Conservation (phyloP, 2,888 invertebrate species). For the Lasius fuliginosus region DNA sequence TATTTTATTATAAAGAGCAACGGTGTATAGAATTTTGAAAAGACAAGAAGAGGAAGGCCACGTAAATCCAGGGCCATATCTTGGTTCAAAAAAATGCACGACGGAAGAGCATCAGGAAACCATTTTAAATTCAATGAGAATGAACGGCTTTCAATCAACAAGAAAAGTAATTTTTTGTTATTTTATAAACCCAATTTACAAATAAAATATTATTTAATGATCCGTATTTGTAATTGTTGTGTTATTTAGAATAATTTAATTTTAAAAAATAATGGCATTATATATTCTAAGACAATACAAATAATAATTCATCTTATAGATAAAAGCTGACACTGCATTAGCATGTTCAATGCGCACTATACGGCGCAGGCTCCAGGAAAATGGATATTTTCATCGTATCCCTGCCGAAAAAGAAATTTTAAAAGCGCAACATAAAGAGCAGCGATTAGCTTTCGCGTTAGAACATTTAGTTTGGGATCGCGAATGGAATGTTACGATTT, state of each 20-base stretch:
- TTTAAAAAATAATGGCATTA: too few relatives aligned
- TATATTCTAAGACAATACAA: too few relatives aligned
- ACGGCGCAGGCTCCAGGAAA: too few relatives aligned
- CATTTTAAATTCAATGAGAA: too few relatives aligned
- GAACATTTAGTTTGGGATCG: background rate
- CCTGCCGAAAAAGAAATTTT: background rate
- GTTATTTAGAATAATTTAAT: too few relatives aligned
- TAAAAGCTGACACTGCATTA: background rate
- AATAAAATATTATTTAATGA: too few relatives aligned
- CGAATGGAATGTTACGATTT: too few relatives aligned
- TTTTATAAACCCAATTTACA: too few relatives aligned
- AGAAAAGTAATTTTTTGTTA: background rate
- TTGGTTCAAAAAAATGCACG: background rate
- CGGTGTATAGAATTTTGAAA: background rate
- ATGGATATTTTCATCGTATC: background rate
- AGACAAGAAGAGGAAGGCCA: background rate
- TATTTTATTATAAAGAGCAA: too few relatives aligned
- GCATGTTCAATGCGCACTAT: background rate
- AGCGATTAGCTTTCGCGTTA: background rate
- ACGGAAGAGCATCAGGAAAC: background rate
- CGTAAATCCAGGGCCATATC: too few relatives aligned
- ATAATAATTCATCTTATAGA: background rate
- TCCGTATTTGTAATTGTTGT: too few relatives aligned
- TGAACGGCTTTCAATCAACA: background rate
- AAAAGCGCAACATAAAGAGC: background rate